Evolutionary conservation across 2,888 invertebrate species (phyloP), one percentile per base, ranked within the genome.

Genomic region (Noctua fimbriata): DNA sequence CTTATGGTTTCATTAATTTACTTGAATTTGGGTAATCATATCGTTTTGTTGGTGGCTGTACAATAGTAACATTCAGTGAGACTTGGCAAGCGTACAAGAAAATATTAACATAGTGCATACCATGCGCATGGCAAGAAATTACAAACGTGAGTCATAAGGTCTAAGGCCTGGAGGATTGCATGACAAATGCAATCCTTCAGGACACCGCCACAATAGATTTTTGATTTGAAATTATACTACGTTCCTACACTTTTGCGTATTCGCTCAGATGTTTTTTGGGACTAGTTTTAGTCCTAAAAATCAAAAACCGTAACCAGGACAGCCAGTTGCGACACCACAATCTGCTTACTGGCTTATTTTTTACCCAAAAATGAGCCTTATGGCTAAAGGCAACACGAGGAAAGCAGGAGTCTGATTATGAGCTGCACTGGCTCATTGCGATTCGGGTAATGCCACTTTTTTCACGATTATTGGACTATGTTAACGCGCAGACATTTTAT

Each of bases 31-130:
- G 60, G 49, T 78, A 78, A 80, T 80, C 70, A 76, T 82, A 82
- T 85, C 69, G 78, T 87, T 84, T 86, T 77, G 81, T 81, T 79
- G 78, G 70, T 83, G 81, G 78, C 78, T 73, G 81, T 87, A 85
- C 83, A 81, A 83, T 81, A 84, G 86, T 87, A 82, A 85, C 82
- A 84, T 86, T 76, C 86, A 72, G 83, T 84, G 67, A 87, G 81
- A 85, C 79, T 90, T 90, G 90, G 90, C 90, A 90, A 87, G 66
- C 79, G 85, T 87, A 90, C 90, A 90, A 90, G 88, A 90, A 89
- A 89, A 89, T 90, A 90, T 90, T 89, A 89, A 90, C 86, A 87
- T 76, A 83, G 84, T 90, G 90, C 90, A 88, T 88, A 87, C 89
- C 87, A 74, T 70, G 82, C 83, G 84, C 78, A 80, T 83, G 76